A percentile compares a stretch with the other conserved stretches of the same genome.
phyloP scores from a whole-genome alignment of 2,797 vertebrate species.

The Enteromius fasciolatus region DNA sequence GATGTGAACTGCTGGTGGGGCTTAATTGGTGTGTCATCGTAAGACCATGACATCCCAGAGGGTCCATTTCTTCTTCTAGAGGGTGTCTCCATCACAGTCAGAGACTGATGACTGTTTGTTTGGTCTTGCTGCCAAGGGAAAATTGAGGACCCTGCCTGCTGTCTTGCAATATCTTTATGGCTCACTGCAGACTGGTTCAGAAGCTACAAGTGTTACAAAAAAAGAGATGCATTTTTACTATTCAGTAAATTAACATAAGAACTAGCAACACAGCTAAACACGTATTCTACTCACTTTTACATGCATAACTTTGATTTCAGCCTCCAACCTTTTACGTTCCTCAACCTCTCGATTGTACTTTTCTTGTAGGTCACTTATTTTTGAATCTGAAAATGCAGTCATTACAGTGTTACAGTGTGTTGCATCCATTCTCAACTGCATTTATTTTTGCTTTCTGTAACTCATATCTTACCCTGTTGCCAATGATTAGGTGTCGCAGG shows the following conservation, averaged over 20 bases:
- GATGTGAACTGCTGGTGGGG: constrained; percentile 63
- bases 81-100: constrained; percentile 77
- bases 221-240: background rate
- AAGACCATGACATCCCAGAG: constrained; percentile 73
- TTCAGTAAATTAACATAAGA: background rate
- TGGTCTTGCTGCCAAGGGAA: constrained; percentile 91
- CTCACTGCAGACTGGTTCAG: constrained; percentile 78
- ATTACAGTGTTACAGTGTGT: background rate
- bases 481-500: constrained; percentile 74
- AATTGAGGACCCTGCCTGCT: constrained; percentile 88
- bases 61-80: constrained; percentile 74
- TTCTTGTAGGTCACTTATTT: constrained; percentile 84
- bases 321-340: constrained; percentile 86
- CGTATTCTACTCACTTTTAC: constrained; percentile 77
- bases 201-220: constrained; percentile 71
- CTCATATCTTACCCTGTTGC: constrained; percentile 75
- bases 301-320: constrained; percentile 83
- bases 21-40: constrained; percentile 78
- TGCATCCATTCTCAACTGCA: constrained; percentile 30
- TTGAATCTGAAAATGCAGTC: constrained; percentile 74
- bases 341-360: constrained; percentile 88
- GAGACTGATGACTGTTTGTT: constrained; percentile 69
- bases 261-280: background rate
- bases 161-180: constrained; percentile 88
- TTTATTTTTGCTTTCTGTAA: constrained; percentile 6